Percentiles rank a stretch among this genome's conserved stretches.
These are phyloP conservation scores for Stenodera caucasica DNA, from an alignment of 2,888 invertebrate genomes.

Conservation along the genomic window DNA sequence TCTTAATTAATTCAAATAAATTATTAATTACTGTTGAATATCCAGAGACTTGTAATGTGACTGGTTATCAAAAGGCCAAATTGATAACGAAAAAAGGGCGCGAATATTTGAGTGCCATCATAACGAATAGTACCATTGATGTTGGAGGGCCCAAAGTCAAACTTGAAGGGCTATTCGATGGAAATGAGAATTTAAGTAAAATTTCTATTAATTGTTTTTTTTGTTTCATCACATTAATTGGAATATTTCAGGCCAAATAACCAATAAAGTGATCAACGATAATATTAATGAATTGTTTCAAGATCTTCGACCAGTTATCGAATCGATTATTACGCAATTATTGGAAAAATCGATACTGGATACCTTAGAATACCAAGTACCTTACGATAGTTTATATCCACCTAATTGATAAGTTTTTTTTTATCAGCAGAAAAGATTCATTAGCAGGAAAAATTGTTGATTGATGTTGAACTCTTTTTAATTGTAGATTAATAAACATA, in stretches of 20 bases:
- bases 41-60: conserved; percentile 33
- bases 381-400: conserved; percentile 42
- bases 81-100: conserved; percentile 32
- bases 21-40: too few relatives aligned
- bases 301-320: conserved; percentile 51
- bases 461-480: too few relatives aligned
- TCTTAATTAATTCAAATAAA: not conserved
- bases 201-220: conserved; percentile 4
- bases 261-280: conserved; percentile 51
- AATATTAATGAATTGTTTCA: conserved; percentile 49
- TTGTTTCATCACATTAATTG: conserved; percentile 19
- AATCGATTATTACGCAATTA: conserved; percentile 37
- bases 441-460: not conserved
- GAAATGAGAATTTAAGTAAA: conserved; percentile 41
- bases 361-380: conserved; percentile 37
- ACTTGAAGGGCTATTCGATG: conserved; percentile 42
- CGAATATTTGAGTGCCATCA: conserved; percentile 34
- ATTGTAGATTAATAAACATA: too few relatives aligned
- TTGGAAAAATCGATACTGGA: conserved; percentile 39
- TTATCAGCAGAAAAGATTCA: not conserved
- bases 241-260: conserved; percentile 41
- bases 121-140: conserved; percentile 37
- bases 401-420: not conserved
- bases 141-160: conserved; percentile 38
- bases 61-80: conserved; percentile 38